Conservation (phyloP, 1,140 invertebrate species). For the Eubasilissa regina region DNA sequence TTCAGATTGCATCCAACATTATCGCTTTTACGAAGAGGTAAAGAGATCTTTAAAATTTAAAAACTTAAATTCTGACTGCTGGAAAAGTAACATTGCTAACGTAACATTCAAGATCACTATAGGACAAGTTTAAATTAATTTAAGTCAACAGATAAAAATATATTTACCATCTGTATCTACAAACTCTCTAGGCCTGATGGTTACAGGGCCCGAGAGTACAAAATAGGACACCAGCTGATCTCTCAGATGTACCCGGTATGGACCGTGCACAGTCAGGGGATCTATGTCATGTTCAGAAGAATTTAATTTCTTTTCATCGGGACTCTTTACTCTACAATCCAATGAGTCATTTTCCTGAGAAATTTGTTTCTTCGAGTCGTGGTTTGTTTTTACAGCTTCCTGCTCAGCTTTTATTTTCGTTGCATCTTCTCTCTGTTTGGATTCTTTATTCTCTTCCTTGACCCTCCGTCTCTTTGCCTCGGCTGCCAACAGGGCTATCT, state of each 20-base stretch:
- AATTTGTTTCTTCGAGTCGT: neutral
- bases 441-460: slow-evolving; percentile 15
- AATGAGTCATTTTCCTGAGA: neutral
- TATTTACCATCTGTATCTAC: slow-evolving; percentile 78
- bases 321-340: neutral
- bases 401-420: neutral
- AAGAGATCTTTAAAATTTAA: no score
- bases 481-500: slow-evolving; percentile 82
- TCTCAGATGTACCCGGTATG: slow-evolving; percentile 86
- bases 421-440: slow-evolving; percentile 11
- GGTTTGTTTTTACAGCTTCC: no score
- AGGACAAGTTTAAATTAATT: no score
- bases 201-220: slow-evolving; percentile 78
- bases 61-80: no score
- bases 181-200: slow-evolving; percentile 65
- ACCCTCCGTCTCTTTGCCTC: slow-evolving; percentile 73
- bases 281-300: slow-evolving; percentile 58
- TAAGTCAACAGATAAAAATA: neutral
- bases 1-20: no score
- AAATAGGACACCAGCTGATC: slow-evolving; percentile 89
- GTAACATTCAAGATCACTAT: no score
- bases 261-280: slow-evolving; percentile 91
- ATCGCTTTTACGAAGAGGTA: no score
- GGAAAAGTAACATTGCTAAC: no score
- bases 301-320: neutral